phyloP scores from a whole-genome alignment of 2,888 invertebrate species.

The Lochmaea capreae region DNA sequence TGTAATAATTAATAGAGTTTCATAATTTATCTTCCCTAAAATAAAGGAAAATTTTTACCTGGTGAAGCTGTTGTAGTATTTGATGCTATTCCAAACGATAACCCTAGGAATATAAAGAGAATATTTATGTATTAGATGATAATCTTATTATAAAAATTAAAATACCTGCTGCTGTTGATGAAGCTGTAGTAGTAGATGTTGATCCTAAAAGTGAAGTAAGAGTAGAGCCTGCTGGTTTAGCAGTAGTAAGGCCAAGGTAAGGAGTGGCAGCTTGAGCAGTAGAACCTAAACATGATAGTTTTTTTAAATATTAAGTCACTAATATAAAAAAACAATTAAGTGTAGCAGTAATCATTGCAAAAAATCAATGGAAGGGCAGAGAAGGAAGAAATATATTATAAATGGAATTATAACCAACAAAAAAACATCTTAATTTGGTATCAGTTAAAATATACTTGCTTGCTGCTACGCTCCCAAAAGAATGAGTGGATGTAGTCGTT shows the following conservation, averaged over 20 bases:
- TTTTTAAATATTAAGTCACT: neutral
- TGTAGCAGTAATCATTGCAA: too few species aligned
- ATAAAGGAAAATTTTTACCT: neutral
- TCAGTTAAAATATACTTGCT: constrained; percentile 4
- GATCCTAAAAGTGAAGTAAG: constrained; percentile 40
- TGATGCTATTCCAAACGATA: constrained; percentile 16
- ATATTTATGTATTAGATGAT: neutral
- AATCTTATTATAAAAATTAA: neutral
- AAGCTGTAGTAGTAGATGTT: constrained; percentile 32
- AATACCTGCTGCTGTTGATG: constrained; percentile 43
- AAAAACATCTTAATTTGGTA: too few species aligned
- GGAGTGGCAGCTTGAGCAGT: constrained; percentile 8
- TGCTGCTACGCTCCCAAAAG: constrained; percentile 35
- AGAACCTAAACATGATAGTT: neutral
- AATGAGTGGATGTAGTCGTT: constrained; percentile 26
- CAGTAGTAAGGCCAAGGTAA: constrained; percentile 24
- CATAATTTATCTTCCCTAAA: neutral
- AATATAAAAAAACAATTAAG: neutral
- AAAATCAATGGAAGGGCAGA: too few species aligned
- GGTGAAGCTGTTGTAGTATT: constrained; percentile 13
- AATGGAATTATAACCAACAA: too few species aligned
- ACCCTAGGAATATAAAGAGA: constrained; percentile 10
- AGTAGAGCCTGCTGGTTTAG: constrained; percentile 27
- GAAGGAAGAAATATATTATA: too few species aligned
- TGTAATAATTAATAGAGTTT: neutral